Conservation (phyloP, 2,888 invertebrate genomes). For the Ferdinandea cuprea region DNA sequence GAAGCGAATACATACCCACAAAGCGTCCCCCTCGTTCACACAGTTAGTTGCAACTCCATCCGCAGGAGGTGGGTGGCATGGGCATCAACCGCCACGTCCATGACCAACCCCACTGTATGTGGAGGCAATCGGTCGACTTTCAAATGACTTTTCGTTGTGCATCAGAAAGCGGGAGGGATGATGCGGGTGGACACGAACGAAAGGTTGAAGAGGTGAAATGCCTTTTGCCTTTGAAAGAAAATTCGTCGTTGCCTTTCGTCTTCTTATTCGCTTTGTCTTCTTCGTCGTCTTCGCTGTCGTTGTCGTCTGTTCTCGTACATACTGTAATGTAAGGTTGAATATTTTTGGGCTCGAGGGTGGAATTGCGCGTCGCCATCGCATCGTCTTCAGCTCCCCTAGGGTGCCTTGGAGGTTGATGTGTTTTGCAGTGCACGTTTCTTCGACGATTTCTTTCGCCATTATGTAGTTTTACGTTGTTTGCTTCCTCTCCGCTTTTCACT, state of each 20-base stretch:
- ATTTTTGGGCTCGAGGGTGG: constrained; percentile 68
- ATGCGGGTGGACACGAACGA: constrained; percentile 27
- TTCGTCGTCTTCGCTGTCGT: constrained; percentile 36
- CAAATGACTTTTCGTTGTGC: constrained; percentile 69
- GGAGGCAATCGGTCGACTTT: constrained; percentile 72
- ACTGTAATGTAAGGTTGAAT: constrained; percentile 21
- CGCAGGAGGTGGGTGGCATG: too few relatives aligned
- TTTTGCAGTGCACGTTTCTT: constrained; percentile 64
- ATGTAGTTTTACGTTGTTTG: constrained; percentile 70
- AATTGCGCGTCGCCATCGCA: constrained; percentile 65
- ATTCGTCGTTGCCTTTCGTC: constrained; percentile 25
- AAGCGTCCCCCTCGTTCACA: background rate
- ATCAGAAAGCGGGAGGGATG: background rate
- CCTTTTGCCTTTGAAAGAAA: constrained; percentile 70
- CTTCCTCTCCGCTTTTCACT: constrained; percentile 56
- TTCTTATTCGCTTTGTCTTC: constrained; percentile 30
- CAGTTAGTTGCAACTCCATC: too few relatives aligned
- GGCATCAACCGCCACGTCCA: constrained; percentile 15
- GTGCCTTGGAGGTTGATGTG: background rate
- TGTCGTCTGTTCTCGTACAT: background rate
- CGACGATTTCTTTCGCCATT: constrained; percentile 74
- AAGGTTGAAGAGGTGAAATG: constrained; percentile 72
- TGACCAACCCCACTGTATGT: constrained; percentile 71
- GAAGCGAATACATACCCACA: constrained; percentile 32
- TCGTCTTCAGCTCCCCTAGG: background rate